A percentile compares a stretch with the other conserved stretches of the same genome.
phyloP scores from a whole-genome alignment of 1,140 invertebrate species.

The Drosophila pallidifrons region DNA sequence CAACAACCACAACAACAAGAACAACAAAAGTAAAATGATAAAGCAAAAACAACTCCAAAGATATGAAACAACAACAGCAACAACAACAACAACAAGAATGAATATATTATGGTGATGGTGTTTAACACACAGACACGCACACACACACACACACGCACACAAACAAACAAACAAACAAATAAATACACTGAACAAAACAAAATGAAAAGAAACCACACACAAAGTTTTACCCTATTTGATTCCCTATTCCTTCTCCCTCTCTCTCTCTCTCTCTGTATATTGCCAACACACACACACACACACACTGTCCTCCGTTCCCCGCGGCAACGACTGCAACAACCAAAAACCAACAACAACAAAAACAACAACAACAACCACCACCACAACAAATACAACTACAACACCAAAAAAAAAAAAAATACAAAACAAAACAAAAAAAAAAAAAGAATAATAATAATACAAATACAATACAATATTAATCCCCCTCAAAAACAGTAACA shows the following conservation, averaged over 20 bases:
- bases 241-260: constrained; percentile 20
- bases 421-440: not conserved
- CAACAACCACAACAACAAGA: constrained; percentile 22
- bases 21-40: constrained; percentile 21
- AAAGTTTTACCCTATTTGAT: constrained; percentile 46
- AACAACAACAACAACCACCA: constrained; percentile 29
- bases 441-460: constrained; percentile 7
- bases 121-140: constrained; percentile 64
- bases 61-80: constrained; percentile 14
- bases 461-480: constrained; percentile 32
- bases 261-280: constrained; percentile 51
- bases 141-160: constrained; percentile 41
- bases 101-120: constrained; percentile 70
- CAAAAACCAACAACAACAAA: constrained; percentile 59
- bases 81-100: constrained; percentile 21
- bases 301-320: constrained; percentile 2
- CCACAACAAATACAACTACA: constrained; percentile 13
- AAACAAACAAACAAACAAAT: constrained; percentile 27
- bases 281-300: constrained; percentile 42
- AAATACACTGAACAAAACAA: constrained; percentile 30
- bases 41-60: constrained; percentile 10
- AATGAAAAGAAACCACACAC: not conserved
- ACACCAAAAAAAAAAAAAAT: too few species aligned
- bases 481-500: constrained; percentile 19
- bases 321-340: constrained; percentile 28